A percentile compares a stretch with the other conserved stretches of the same genome.
These are phyloP conservation scores for Arion vulgaris DNA, from an alignment of 1,140 invertebrate species.

Conservation along the genomic window DNA sequence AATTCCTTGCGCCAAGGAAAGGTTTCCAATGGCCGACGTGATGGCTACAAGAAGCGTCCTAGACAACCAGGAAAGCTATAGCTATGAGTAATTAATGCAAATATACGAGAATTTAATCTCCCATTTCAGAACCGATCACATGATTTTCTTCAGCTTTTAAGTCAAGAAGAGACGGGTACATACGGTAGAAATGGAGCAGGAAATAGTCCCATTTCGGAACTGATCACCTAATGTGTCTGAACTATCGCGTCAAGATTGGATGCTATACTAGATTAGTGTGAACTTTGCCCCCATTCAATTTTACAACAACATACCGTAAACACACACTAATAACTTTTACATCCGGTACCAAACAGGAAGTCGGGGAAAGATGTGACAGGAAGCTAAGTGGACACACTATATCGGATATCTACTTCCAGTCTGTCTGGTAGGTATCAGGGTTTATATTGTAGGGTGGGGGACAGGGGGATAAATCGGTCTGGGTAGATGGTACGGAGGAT, in stretches of 20 bases:
- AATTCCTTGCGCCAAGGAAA: background rate
- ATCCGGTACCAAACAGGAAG: too few relatives aligned
- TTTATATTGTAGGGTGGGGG: too few relatives aligned
- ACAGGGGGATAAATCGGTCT: too few relatives aligned
- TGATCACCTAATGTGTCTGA: background rate
- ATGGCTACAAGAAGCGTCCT: background rate
- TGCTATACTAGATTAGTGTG: too few relatives aligned
- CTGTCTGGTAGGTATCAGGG: too few relatives aligned
- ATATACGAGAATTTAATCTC: slow-evolving; percentile 1
- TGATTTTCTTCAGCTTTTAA: background rate
- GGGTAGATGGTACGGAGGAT: too few relatives aligned
- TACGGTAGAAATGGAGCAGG: background rate
- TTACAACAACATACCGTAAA: too few relatives aligned
- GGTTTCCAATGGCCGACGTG: background rate
- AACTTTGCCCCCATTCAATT: too few relatives aligned
- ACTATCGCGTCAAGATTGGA: background rate
- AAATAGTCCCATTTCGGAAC: background rate
- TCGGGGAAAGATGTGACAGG: too few relatives aligned
- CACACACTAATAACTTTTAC: too few relatives aligned
- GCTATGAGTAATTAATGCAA: background rate
- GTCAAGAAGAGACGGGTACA: background rate
- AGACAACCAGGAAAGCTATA: background rate
- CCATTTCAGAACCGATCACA: background rate
- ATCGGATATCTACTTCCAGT: too few relatives aligned
- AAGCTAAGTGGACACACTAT: too few relatives aligned